These are phyloP conservation scores for Tricholauxania praeusta DNA, from an alignment of 2,888 invertebrate species.

Conservation along the genomic window DNA sequence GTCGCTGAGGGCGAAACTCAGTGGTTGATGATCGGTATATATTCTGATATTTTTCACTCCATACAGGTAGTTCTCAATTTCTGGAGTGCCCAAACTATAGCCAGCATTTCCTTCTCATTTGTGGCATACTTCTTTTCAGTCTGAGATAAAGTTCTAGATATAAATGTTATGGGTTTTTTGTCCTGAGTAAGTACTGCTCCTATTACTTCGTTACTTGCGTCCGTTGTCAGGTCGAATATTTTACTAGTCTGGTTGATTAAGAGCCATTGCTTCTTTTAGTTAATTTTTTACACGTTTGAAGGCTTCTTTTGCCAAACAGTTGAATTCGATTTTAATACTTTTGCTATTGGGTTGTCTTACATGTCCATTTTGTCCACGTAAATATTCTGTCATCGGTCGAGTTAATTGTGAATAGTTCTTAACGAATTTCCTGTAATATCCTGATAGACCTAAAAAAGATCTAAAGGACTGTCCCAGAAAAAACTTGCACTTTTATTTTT, in stretches of 20 bases:
- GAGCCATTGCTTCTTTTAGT: slow-evolving; percentile 21
- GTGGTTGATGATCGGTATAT: slow-evolving; percentile 22
- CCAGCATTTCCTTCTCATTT: slow-evolving; percentile 1
- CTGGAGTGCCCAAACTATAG: slow-evolving; percentile 2
- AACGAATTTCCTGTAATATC: slow-evolving; percentile 6
- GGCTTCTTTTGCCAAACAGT: slow-evolving; percentile 10
- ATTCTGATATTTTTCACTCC: not conserved
- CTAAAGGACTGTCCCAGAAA: no score
- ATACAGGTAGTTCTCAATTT: slow-evolving; percentile 29
- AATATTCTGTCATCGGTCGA: slow-evolving; percentile 22
- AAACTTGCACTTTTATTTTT: no score
- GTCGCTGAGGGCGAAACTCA: slow-evolving; percentile 25
- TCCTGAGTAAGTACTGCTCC: slow-evolving; percentile 22
- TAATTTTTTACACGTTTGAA: slow-evolving; percentile 14
- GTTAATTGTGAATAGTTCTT: slow-evolving; percentile 14
- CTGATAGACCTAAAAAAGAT: slow-evolving; percentile 30
- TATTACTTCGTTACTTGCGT: slow-evolving; percentile 13
- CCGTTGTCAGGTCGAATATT: slow-evolving; percentile 25
- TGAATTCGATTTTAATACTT: slow-evolving; percentile 10
- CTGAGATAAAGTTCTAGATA: slow-evolving; percentile 27
- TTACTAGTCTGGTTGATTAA: slow-evolving; percentile 24
- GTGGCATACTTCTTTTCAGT: slow-evolving; percentile 14
- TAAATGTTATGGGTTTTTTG: slow-evolving; percentile 20
- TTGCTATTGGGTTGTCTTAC: not conserved
- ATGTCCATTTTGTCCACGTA: slow-evolving; percentile 22